These are phyloP conservation scores for Knipowitschia caucasica DNA, from an alignment of 2,797 vertebrate species.

Conservation along the genomic window DNA sequence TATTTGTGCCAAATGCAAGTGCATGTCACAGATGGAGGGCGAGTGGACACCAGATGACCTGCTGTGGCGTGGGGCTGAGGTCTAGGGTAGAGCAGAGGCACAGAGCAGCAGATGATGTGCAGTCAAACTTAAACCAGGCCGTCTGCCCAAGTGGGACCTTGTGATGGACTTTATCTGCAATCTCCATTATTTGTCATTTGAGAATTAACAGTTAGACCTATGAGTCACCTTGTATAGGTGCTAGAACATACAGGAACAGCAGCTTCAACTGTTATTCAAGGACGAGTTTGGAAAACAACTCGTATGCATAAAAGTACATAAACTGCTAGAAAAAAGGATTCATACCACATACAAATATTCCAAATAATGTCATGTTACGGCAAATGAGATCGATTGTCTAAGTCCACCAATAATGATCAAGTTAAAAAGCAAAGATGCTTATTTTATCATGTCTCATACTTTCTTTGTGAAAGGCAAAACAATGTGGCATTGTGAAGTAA, in stretches of 20 bases:
- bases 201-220: conserved; percentile 31
- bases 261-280: conserved; percentile 32
- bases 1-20: conserved; percentile 57
- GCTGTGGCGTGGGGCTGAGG: conserved; percentile 36
- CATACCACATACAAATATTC: no score
- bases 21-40: conserved; percentile 49
- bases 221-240: conserved; percentile 40
- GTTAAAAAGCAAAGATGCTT: no score
- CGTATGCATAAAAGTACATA: no score
- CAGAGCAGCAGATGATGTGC: conserved; percentile 57
- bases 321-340: no score
- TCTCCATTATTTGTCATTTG: conserved; percentile 22
- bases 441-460: no score
- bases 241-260: conserved; percentile 21
- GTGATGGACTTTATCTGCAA: conserved; percentile 10
- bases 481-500: no score
- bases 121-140: conserved; percentile 33
- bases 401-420: no score
- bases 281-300: conserved; percentile 42
- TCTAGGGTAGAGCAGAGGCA: conserved; percentile 30
- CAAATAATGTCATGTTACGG: no score
- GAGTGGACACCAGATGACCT: conserved; percentile 65
- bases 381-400: no score
- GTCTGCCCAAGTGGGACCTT: conserved; percentile 31
- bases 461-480: no score